Evolutionary conservation across 2,113 vertebrate genomes (phyloP), one percentile per base, ranked within the genome.

Genomic region (Crotophaga sulcirostris): DNA sequence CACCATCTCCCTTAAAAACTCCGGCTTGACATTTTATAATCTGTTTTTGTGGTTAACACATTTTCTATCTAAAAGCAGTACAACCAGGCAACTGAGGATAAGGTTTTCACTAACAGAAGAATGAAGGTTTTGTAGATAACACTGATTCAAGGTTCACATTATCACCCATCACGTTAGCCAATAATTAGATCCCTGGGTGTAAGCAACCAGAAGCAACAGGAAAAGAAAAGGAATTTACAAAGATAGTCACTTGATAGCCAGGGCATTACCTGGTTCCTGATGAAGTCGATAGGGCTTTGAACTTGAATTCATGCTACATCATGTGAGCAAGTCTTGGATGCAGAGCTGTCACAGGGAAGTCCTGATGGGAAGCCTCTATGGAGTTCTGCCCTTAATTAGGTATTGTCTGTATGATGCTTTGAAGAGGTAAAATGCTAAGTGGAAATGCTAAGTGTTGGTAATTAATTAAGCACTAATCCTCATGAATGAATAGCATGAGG

Each of bases 381-480:
- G 66, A 95, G 92, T 64, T 93, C 81, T 95, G 84, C 78, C 63
- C 87, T 96, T 97, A 96, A 96, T 97, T 96, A 94, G 95, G 36
- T 81, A 94, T 79, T 80, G 79, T 92, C 8, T 56, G 90, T 90
- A 87, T 0, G 28, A 68, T 29, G 76, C 90, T 96, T 96, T 97
- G 95, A 97, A 96, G 95, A 96, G 91, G 89, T 86, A 95, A 93
- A 93, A 74, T 62, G 58, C 88, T 96, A 81, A 95, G 94, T 96
- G 94, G 93, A 94, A 97, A 91, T 78, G 69, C 92, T 95, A 94
- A 95, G 95, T 97, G 95, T 94, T 94, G 80, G 64, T 96, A 96
- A 95, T 95, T 97, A 96, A 97, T 97, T 95, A 94, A 93, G 88
- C 87, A 58, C 81, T 95, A 94, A 95, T 92, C 67, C 69, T 97